phyloP scores from a whole-genome alignment of 2,888 invertebrate genomes.

The Amphipyra berbera region DNA sequence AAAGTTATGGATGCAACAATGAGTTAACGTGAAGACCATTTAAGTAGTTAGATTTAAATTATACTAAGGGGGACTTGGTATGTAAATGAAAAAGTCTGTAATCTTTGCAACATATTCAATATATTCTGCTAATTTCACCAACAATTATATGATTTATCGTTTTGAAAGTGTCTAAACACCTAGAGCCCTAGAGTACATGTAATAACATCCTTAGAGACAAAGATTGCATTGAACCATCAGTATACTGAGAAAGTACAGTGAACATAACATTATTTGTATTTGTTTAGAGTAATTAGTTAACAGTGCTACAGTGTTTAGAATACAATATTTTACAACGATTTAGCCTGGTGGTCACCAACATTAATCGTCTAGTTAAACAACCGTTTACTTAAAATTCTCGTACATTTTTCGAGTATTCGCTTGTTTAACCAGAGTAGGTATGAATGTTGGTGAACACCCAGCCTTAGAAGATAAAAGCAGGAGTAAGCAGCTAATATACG shows the following conservation, averaged over 20 bases:
- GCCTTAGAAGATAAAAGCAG: slow-evolving; percentile 77
- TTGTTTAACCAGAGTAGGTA: no score
- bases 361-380: no score
- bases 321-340: slow-evolving; percentile 83
- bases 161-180: slow-evolving; percentile 72
- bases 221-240: slow-evolving; percentile 88
- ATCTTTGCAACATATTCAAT: slow-evolving; percentile 87
- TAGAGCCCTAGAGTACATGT: slow-evolving; percentile 73
- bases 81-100: slow-evolving; percentile 84
- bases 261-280: slow-evolving; percentile 80
- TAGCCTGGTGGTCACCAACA: slow-evolving; percentile 7
- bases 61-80: slow-evolving; percentile 70
- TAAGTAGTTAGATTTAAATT: slow-evolving; percentile 62
- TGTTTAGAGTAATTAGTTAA: slow-evolving; percentile 80
- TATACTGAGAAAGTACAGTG: slow-evolving; percentile 83
- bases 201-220: slow-evolving; percentile 83
- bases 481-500: slow-evolving; percentile 81
- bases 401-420: no score
- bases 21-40: slow-evolving; percentile 76
- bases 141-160: slow-evolving; percentile 74
- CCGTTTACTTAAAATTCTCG: no score
- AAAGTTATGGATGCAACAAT: slow-evolving; percentile 79
- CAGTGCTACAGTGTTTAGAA: slow-evolving; percentile 83
- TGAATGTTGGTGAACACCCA: no score
- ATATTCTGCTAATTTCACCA: slow-evolving; percentile 86